Conservation (phyloP, 2,797 vertebrate species). For the Schizopygopsis malacanthus region DNA sequence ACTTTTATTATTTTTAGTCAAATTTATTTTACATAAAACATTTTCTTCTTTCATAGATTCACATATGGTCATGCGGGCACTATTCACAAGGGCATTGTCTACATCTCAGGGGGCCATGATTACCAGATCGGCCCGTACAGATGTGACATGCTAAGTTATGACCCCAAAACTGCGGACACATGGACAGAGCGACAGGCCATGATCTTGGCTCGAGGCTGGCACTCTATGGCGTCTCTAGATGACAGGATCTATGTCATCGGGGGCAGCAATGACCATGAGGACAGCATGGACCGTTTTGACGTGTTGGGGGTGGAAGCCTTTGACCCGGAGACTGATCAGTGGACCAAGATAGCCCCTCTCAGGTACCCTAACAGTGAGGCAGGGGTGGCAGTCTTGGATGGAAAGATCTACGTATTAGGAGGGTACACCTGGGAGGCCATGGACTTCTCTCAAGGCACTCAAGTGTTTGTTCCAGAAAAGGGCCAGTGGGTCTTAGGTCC, state of each 20-base stretch:
- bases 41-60: slow-evolving; percentile 75
- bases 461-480: slow-evolving; percentile 86
- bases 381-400: slow-evolving; percentile 85
- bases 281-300: slow-evolving; percentile 92
- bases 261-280: slow-evolving; percentile 89
- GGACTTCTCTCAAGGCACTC: slow-evolving; percentile 87
- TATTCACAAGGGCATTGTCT: slow-evolving; percentile 86
- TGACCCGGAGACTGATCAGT: slow-evolving; percentile 87
- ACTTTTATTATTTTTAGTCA: not conserved
- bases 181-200: slow-evolving; percentile 90
- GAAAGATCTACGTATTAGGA: slow-evolving; percentile 90
- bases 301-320: slow-evolving; percentile 91
- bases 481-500: slow-evolving; percentile 85
- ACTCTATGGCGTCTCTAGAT: slow-evolving; percentile 92
- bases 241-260: slow-evolving; percentile 90
- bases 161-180: slow-evolving; percentile 73
- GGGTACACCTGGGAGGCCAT: slow-evolving; percentile 97
- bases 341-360: slow-evolving; percentile 86
- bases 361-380: slow-evolving; percentile 92
- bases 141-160: slow-evolving; percentile 89
- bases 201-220: slow-evolving; percentile 90
- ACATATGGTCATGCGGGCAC: slow-evolving; percentile 93
- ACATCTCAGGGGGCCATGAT: slow-evolving; percentile 94
- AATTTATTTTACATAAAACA: not conserved
- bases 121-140: slow-evolving; percentile 93